Conservation (phyloP, 2,888 invertebrate species). For the Flabesymbios commensalis region DNA sequence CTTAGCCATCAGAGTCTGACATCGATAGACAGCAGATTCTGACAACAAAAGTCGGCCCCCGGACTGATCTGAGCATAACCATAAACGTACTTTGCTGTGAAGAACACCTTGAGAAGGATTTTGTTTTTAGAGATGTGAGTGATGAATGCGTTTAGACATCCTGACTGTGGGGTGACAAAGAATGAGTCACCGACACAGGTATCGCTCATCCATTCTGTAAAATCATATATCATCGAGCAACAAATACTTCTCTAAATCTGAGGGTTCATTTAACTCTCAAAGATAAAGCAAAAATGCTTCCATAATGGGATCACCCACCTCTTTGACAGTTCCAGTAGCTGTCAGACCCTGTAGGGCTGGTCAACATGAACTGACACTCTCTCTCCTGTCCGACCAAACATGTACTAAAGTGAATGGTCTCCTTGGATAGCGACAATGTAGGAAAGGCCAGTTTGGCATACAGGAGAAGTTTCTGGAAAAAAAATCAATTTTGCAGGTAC, state of each 20-base stretch:
- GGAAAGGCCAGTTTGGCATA: constrained; percentile 51
- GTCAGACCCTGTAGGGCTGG: constrained; percentile 49
- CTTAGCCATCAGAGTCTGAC: too few relatives aligned
- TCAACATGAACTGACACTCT: constrained; percentile 43
- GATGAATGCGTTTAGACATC: constrained; percentile 49
- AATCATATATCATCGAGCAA: background rate
- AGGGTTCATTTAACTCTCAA: too few relatives aligned
- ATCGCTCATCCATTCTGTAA: constrained; percentile 8
- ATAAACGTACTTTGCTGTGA: constrained; percentile 55
- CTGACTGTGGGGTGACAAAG: constrained; percentile 41
- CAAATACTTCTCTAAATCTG: too few relatives aligned
- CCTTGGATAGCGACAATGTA: constrained; percentile 45
- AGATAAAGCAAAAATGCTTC: too few relatives aligned
- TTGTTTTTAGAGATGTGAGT: constrained; percentile 52
- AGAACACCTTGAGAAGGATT: constrained; percentile 46
- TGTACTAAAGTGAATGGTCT: constrained; percentile 54
- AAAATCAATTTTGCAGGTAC: too few relatives aligned
- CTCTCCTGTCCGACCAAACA: constrained; percentile 57
- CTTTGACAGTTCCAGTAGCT: constrained; percentile 45
- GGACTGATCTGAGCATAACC: too few relatives aligned
- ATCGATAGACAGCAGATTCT: too few relatives aligned
- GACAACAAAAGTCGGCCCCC: too few relatives aligned
- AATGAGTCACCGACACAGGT: constrained; percentile 46
- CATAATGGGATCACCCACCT: too few relatives aligned
- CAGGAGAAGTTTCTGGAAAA: constrained; percentile 48